Base-by-base conservation (phyloP, 2,113 vertebrate genomes). In the Aphyosemion australe region DNA sequence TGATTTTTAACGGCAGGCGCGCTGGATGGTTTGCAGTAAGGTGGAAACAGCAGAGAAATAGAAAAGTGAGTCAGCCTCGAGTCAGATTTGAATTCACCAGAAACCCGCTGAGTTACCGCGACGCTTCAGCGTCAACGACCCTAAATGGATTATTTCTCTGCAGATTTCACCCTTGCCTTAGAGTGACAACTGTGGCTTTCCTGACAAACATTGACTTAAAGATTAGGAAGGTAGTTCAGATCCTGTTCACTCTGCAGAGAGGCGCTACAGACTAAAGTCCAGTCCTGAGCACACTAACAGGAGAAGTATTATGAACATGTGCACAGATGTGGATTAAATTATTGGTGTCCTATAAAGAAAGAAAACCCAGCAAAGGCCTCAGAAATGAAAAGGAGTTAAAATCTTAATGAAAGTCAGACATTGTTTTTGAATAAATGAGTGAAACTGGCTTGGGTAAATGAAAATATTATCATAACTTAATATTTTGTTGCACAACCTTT, bases 121-220 rank as follows among this genome's bases (percentile, higher is more conserved):
- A 74, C 11, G 34, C 77, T 46, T 62, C 12, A 54, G 59, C 81
- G 78, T 82, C 61, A 78, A 79, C 78, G 77, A 32, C 58, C 46
- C 69, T 85, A 80, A 86, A 26, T 84, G 78, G 81, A 85, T 86
- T 79, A 79, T 80, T 71, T 84, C 77, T 78, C 55, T 74, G 73
- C 62, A 73, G 74, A 84, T 78, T 80, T 79, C 79, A 82, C 68
- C 79, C 58, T 42, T 16, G 11, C n/a, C 61, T 73, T 65, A 57
- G 57, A 56, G 43, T 16, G 67, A 73, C 65, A 20, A 65, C 61
- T 16, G 58, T 60, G 59, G 68, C 69, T 70, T 77, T 66, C 69
- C 79, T 74, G 63, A 78, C 69, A 69, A 84, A 84, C 62, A 72
- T 51, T 82, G 74, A 82, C 74, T 50, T 32, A 63, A 68, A 65